Evolutionary conservation across 1,140 invertebrate species (phyloP).

Genomic region (Aphelenchoides avenae): DNA sequence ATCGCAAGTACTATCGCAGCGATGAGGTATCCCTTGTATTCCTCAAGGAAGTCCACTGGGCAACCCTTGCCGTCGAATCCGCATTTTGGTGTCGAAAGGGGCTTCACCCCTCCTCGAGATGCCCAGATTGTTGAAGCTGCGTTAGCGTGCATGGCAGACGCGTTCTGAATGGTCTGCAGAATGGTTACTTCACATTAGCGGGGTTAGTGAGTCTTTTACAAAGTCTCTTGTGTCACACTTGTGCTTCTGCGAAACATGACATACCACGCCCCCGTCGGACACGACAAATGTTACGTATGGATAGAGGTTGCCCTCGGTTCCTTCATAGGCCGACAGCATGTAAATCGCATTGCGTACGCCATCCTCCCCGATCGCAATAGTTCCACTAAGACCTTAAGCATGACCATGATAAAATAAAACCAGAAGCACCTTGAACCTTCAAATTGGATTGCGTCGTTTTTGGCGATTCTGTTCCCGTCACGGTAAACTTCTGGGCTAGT

Average conservation of each 20-base stretch:
- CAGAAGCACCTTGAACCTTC: not conserved
- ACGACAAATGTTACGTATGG: slow-evolving; percentile 14
- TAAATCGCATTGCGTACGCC: slow-evolving; percentile 15
- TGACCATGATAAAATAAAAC: not conserved
- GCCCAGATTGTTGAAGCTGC: slow-evolving; percentile 11
- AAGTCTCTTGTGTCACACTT: not conserved
- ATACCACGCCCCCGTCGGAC: slow-evolving; percentile 12
- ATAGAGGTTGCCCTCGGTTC: slow-evolving; percentile 14
- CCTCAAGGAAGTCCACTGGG: slow-evolving; percentile 18
- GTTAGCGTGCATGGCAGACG: slow-evolving; percentile 6
- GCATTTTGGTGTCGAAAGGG: slow-evolving; percentile 21
- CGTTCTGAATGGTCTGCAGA: slow-evolving; percentile 21
- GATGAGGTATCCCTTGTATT: slow-evolving; percentile 26
- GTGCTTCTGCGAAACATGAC: slow-evolving; percentile 7
- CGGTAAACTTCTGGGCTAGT: slow-evolving; percentile 12
- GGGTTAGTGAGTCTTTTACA: no score
- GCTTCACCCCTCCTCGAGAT: slow-evolving; percentile 3
- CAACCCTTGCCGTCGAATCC: slow-evolving; percentile 27
- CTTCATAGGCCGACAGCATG: slow-evolving; percentile 20
- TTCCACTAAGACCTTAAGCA: not conserved
- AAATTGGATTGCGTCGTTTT: not conserved
- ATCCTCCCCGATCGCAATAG: slow-evolving; percentile 19
- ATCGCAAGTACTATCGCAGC: slow-evolving; percentile 15
- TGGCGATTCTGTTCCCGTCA: slow-evolving; percentile 3
- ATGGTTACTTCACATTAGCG: no score